Conservation (phyloP, 2,797 vertebrate species). For the Xyrichtys novacula region DNA sequence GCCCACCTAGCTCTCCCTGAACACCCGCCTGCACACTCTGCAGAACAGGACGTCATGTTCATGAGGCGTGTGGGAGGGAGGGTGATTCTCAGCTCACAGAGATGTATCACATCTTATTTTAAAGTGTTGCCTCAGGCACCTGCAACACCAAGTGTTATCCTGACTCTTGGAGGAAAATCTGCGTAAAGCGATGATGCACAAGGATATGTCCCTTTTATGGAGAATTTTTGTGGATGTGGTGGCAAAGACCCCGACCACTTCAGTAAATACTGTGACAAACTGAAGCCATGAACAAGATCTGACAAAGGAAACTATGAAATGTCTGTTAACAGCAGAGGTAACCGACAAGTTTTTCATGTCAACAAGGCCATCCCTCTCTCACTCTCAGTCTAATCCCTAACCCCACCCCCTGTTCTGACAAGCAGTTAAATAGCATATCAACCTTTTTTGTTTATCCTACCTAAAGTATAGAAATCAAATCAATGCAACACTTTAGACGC, state of each 20-base stretch:
- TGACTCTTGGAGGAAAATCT: background rate
- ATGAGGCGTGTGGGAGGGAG: slow-evolving; percentile 43
- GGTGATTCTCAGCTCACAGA: slow-evolving; percentile 43
- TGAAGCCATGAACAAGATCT: background rate
- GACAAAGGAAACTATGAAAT: background rate
- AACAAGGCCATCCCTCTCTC: too few species aligned
- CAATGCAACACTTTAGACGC: background rate
- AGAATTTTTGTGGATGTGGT: slow-evolving; percentile 7
- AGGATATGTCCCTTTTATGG: background rate
- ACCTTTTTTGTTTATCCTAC: too few species aligned
- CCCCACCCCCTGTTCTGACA: too few species aligned
- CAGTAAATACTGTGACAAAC: background rate
- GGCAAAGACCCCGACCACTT: slow-evolving; percentile 9
- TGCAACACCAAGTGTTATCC: slow-evolving; percentile 4
- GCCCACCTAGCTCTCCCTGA: slow-evolving; percentile 43
- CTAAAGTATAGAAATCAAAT: background rate
- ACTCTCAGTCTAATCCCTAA: too few species aligned
- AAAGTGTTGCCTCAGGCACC: slow-evolving; percentile 29
- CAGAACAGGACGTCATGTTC: slow-evolving; percentile 27
- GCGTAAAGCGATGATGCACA: slow-evolving; percentile 28
- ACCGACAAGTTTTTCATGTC: too few species aligned
- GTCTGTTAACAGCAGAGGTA: too few species aligned
- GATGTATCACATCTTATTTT: slow-evolving; percentile 34
- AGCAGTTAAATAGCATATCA: too few species aligned
- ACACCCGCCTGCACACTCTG: slow-evolving; percentile 36